Conservation (phyloP, 53 echinoderm and acorn worm genomes). For the Astropecten irregularis region DNA sequence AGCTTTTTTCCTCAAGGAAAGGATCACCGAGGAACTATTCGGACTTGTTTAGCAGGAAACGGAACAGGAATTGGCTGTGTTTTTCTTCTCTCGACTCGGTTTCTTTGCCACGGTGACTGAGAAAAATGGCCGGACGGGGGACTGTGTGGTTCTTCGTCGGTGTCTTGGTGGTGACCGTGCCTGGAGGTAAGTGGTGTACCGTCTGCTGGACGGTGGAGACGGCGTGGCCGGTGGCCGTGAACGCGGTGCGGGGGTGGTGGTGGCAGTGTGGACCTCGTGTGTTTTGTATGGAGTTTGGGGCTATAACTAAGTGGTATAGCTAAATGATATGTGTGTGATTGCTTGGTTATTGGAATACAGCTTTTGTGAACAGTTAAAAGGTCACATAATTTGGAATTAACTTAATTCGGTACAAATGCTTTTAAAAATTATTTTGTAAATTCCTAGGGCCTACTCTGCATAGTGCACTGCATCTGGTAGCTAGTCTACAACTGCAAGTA, state of each 20-base stretch:
- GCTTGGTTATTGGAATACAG: too few relatives aligned
- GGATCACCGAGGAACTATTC: conserved; percentile 33
- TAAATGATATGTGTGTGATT: too few relatives aligned
- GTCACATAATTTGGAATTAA: too few relatives aligned
- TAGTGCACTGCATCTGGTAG: too few relatives aligned
- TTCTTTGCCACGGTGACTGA: neutral
- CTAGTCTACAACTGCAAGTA: too few relatives aligned
- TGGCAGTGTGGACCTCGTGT: neutral
- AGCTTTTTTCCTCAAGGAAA: neutral
- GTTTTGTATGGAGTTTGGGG: too few relatives aligned
- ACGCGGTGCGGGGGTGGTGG: neutral
- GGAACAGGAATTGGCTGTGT: too few relatives aligned
- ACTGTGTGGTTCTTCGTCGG: conserved; percentile 28
- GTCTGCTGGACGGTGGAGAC: neutral
- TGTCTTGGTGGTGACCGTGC: conserved; percentile 33
- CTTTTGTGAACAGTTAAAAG: too few relatives aligned
- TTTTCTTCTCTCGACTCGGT: neutral
- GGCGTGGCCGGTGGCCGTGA: conserved; percentile 8
- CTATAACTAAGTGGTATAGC: too few relatives aligned
- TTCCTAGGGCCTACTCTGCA: too few relatives aligned
- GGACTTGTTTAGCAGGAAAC: neutral
- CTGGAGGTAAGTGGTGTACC: conserved; percentile 41
- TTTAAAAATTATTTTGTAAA: too few relatives aligned
- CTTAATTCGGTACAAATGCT: too few relatives aligned
- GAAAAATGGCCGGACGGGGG: conserved; percentile 4